Evolutionary conservation across 2,888 invertebrate genomes (phyloP), one percentile per base, ranked within the genome.

Genomic region (Boloria selene): DNA sequence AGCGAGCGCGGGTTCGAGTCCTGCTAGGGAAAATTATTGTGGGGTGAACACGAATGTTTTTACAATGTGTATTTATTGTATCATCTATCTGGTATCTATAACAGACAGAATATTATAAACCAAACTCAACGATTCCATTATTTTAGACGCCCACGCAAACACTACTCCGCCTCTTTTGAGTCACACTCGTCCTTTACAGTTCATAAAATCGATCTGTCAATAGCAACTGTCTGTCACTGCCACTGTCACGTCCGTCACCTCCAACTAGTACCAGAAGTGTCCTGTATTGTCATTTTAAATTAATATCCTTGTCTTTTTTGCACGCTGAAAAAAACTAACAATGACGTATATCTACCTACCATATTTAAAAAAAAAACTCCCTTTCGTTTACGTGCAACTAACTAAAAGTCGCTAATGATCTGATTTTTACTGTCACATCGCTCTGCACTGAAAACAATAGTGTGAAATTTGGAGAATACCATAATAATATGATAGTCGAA

Each of bases 241-340:
- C 55, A 44, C 55, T 44, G 56, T 26, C 56, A 58, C 58, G 59
- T 59, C 31, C 14, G 49, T 59, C 59, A 59, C 59, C 59, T 59
- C 47, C 58, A 59, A 59, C 58, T 49, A 49, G 47, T 38, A 49
- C 47, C 49, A 59, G 59, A 50, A 49, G 38, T 56, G 45, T 50
- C 49, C 38, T 59, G 59, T 59, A 50, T 50, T 59, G 59, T 59
- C 59, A 31, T 17, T 47, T 50, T 13, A 13, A 22, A n/a, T 44
- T 38, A 49, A 16, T 49, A 49, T 16, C 47, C 16, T 31, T 59
- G 49, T 47, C 0, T 59, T 59, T 59, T 59, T 59, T 59, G 38
- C 38, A 31, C 0, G 14, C 44, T 22, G 5, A 22, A 56, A 44
- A 10, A 26, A 16, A 13, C 10, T 1, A 18, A 22, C 45, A 56